phyloP scores from a whole-genome alignment of 1,140 invertebrate genomes.

The Drosophila varians region DNA sequence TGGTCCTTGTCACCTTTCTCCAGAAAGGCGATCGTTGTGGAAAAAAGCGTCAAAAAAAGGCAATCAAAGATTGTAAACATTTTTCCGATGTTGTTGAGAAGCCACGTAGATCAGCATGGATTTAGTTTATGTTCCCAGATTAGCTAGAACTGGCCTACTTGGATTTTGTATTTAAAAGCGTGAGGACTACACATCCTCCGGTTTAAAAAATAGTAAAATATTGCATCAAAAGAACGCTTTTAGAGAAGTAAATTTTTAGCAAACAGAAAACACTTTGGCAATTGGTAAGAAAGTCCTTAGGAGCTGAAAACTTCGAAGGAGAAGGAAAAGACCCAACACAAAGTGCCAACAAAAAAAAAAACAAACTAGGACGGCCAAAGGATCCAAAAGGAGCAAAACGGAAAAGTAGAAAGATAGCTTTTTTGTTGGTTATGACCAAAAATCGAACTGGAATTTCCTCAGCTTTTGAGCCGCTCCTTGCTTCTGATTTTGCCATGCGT shows the following conservation, averaged over 20 bases:
- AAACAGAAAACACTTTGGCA: neutral
- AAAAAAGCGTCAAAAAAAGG: neutral
- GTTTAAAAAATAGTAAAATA: too few species aligned
- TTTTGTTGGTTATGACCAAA: slow-evolving; percentile 65
- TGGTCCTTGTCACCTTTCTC: neutral
- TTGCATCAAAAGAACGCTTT: too few species aligned
- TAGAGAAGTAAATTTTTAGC: too few species aligned
- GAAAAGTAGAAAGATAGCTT: slow-evolving; percentile 18
- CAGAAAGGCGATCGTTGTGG: neutral
- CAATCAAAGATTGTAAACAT: neutral
- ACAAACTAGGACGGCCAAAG: neutral
- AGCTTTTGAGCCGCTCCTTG: slow-evolving; percentile 21
- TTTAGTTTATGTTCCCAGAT: too few species aligned
- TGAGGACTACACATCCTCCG: too few species aligned
- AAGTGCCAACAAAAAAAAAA: neutral
- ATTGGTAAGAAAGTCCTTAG: neutral
- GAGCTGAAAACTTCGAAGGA: neutral
- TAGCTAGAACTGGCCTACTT: too few species aligned
- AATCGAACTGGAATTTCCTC: slow-evolving; percentile 74
- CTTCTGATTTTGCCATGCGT: slow-evolving; percentile 29
- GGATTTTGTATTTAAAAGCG: too few species aligned
- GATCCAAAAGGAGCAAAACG: slow-evolving; percentile 9
- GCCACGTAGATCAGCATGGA: too few species aligned
- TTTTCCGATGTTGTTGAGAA: neutral
- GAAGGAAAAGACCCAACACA: neutral